Percentiles rank a stretch among this genome's conserved stretches.
These are phyloP conservation scores for Urocitellus parryii DNA, from an alignment of 2,113 vertebrate species.

Conservation along the genomic window DNA sequence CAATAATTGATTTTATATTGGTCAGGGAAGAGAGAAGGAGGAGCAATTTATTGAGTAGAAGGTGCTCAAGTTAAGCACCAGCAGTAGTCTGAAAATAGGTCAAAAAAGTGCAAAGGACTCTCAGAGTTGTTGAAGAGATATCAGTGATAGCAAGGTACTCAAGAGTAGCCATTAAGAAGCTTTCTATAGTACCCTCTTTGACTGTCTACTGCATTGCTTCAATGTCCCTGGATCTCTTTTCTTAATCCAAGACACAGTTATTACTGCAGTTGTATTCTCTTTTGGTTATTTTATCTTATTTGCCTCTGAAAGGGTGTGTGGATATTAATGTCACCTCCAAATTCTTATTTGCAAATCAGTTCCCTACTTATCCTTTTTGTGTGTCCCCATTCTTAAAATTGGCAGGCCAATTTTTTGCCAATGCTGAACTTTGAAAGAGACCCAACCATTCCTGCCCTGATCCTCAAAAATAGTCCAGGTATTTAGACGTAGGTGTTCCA, in stretches of 20 bases:
- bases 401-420: not conserved
- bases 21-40: conserved; percentile 56
- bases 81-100: conserved; percentile 67
- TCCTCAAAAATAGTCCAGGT: conserved; percentile 22
- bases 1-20: conserved; percentile 79
- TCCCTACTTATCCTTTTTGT: not conserved
- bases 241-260: conserved; percentile 27
- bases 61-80: conserved; percentile 71
- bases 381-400: conserved; percentile 10
- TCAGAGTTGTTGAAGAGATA: conserved; percentile 63
- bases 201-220: conserved; percentile 33
- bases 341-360: not conserved
- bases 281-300: conserved; percentile 40
- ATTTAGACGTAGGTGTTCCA: conserved; percentile 6
- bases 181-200: conserved; percentile 25
- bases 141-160: conserved; percentile 42
- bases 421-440: conserved; percentile 4
- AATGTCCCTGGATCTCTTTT: not conserved
- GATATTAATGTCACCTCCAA: not conserved
- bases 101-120: conserved; percentile 67
- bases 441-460: not conserved
- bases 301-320: conserved; percentile 3
- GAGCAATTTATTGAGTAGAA: conserved; percentile 25
- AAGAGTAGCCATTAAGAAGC: conserved; percentile 10
- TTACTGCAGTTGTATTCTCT: not conserved